Base-by-base conservation (phyloP, 2,797 vertebrate species). In the Eleutherodactylus coqui region DNA sequence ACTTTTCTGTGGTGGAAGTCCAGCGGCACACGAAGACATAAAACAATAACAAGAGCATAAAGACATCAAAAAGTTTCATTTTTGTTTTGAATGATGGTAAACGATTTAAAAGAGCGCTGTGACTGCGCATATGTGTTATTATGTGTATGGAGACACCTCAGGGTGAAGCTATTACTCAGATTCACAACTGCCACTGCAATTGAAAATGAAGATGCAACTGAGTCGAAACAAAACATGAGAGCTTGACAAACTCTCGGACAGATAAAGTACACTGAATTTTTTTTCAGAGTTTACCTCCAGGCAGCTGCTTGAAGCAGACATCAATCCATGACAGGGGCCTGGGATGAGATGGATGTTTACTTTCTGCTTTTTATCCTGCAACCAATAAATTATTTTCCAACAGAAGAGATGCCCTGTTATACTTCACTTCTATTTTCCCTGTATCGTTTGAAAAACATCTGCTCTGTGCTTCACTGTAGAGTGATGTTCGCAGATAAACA, bases 131-230 rank as follows among this genome's bases (percentile, higher is more conserved):
- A 45, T 38, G 51, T 80, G 43, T 47, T 84, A 58, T 45, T 58
- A 47, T 47, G 53, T 90, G 90, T 91, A 92, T 88, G 90, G 90
- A 88, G 91, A 90, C 91, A 91, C 91, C 75, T 17, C 90, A 86
- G 91, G 92, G 92, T 90, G 89, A 92, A 93, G 91, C 91, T 92
- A 93, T 94, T 94, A 93, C 90, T 91, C 92, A 93, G 92, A 94
- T 94, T 94, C 94, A 93, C 91, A 92, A 90, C 92, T 91, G 91
- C 91, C 89, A 91, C 89, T 90, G 90, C 89, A 90, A 92, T 89
- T 94, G 92, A 93, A 91, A 91, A 93, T 92, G 92, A 93, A 92
- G 91, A 93, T 89, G 88, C 89, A 89, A 87, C 47, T 8, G 51
- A 75, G 64, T n/a, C 32, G 14, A 70, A 82, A 70, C 91, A 91